These are phyloP conservation scores for Agrypnia vestita DNA, from an alignment of 1,140 invertebrate genomes.

Conservation along the genomic window DNA sequence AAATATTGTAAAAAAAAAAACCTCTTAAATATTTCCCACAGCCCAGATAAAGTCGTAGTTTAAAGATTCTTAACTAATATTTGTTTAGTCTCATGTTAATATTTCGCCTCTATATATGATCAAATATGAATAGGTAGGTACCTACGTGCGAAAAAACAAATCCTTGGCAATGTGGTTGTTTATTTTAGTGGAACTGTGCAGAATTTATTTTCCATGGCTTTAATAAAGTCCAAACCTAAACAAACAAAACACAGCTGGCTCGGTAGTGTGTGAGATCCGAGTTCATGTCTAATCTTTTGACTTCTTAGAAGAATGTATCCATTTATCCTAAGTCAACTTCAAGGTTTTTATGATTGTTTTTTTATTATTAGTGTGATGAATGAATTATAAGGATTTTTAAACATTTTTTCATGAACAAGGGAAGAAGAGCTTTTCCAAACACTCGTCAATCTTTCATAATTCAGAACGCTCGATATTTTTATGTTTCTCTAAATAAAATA, in stretches of 20 bases:
- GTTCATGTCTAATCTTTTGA: background rate
- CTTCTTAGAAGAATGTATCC: background rate
- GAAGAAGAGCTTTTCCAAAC: no score
- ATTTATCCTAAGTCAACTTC: background rate
- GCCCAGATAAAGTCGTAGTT: background rate
- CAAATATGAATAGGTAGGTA: no score
- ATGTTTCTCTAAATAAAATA: no score
- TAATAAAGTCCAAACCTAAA: constrained; percentile 6
- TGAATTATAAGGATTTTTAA: no score
- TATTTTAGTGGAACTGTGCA: background rate
- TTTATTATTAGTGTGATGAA: no score
- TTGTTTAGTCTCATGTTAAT: background rate
- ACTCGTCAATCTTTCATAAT: no score
- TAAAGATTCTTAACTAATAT: background rate
- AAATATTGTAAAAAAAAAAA: background rate
- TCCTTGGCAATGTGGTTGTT: background rate
- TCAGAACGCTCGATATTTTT: no score
- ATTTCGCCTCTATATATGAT: background rate
- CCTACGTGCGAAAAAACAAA: background rate
- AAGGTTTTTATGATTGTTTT: no score
- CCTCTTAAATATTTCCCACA: background rate
- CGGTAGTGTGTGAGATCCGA: no score
- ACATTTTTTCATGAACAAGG: no score
- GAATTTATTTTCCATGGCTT: background rate
- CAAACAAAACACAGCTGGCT: constrained; percentile 2